A percentile compares a stretch with the other conserved stretches of the same genome.
Conservation (phyloP, 37 sponge, comb jelly and placozoan genomes). For the Halichondria panicea region DNA sequence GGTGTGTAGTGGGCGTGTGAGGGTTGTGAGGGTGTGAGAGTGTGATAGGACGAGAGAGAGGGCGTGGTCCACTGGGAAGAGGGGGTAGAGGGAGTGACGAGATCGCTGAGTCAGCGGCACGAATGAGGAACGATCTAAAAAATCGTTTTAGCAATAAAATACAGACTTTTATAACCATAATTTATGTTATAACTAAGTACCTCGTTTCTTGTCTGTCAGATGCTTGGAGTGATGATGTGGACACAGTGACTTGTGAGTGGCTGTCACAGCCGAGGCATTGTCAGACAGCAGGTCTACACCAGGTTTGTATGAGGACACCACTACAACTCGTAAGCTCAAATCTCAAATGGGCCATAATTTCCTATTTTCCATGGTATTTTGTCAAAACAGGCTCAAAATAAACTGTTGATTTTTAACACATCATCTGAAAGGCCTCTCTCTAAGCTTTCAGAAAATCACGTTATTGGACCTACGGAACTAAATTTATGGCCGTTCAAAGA, state of each 20-base stretch:
- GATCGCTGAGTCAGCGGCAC: conserved; percentile 67
- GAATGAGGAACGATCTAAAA: conserved; percentile 38
- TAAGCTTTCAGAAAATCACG: too few relatives aligned
- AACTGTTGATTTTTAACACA: too few relatives aligned
- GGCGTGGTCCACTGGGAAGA: conserved; percentile 82
- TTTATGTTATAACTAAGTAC: background rate
- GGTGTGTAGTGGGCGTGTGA: background rate
- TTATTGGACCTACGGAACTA: too few relatives aligned
- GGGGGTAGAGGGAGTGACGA: conserved; percentile 84
- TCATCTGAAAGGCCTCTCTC: too few relatives aligned
- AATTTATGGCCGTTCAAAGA: too few relatives aligned
- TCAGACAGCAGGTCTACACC: conserved; percentile 8
- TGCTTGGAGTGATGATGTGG: conserved; percentile 36
- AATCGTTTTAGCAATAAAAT: background rate
- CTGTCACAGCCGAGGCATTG: background rate
- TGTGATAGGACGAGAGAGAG: conserved; percentile 42
- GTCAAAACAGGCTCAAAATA: too few relatives aligned
- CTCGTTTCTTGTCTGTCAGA: background rate
- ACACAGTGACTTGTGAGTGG: conserved; percentile 21
- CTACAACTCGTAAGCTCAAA: too few relatives aligned
- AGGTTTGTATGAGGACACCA: too few relatives aligned
- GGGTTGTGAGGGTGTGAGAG: background rate
- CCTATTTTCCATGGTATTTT: too few relatives aligned
- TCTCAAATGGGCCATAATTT: too few relatives aligned
- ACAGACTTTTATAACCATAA: background rate